Conservation (phyloP, 2,113 vertebrate species). For the Rattus norvegicus region GRCr8 NC_086027.1:83031501-83032000, state of each 20-base stretch:
- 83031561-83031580: neutral
- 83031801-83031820: neutral
- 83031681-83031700: neutral
- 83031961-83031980: neutral
- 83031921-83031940: neutral
- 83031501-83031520: neutral
- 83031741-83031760: neutral
- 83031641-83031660: neutral
- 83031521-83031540: constrained; percentile 26
- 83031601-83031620: neutral
- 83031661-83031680: neutral
- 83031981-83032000: neutral
- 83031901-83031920: neutral
- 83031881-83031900: neutral
- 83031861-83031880: neutral
- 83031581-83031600: neutral
- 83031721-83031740: constrained; percentile 25
- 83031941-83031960: neutral
- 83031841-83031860: neutral
- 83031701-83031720: neutral
- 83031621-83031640: neutral
- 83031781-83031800: neutral
- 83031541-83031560: neutral
- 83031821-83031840: neutral
- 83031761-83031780: neutral